Base-by-base conservation (phyloP, 2,797 vertebrate genomes). In the Sandelia bainsii region DNA sequence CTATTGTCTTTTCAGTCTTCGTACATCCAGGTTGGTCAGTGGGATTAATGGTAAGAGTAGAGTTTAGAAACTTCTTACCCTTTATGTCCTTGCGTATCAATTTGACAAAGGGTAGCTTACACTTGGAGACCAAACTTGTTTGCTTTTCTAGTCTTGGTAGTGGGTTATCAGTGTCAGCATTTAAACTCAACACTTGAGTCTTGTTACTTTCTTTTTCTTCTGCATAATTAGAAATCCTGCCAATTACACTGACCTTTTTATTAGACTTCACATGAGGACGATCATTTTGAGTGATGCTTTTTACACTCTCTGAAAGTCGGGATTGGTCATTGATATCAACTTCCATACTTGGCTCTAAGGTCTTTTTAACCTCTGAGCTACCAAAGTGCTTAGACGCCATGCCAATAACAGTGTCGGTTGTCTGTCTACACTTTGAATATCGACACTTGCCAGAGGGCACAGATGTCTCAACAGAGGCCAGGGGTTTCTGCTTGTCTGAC, bases 101-200 rank as follows among this genome's bases (percentile, higher is more conserved):
- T 76, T 92, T 92, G 51, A 92, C 87, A 81, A 83, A 89, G 3
- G 90, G 90, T 13, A 86, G 56, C 37, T 61, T 75, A 65, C 81
- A 90, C 34, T 84, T 81, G 3, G 90, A 82, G n/a, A 87, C 81
- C 10, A 86, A 64, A 37, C 52, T 64, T 17, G 48, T 80, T 62
- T 87, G 79, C 44, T 83, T 87, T 58, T 82, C 83, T 17, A 80
- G 40, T 27, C 67, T 72, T 56, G 50, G 46, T 54, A 73, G 49
- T 7, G 62, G 49, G 10, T 85, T 75, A 14, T 12, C 40, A 29
- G 61, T 63, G 25, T 75, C 17, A 16, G 63, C 9, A 70, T 66
- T 65, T 62, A 82, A 67, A 63, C 3, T 54, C 8, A 77, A 46
- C 0, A n/a, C n/a, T 20, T 48, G 25, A 50, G 49, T 51, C 0